These are phyloP conservation scores for Syritta pipiens DNA, from an alignment of 2,888 invertebrate species.

Conservation along the genomic window DNA sequence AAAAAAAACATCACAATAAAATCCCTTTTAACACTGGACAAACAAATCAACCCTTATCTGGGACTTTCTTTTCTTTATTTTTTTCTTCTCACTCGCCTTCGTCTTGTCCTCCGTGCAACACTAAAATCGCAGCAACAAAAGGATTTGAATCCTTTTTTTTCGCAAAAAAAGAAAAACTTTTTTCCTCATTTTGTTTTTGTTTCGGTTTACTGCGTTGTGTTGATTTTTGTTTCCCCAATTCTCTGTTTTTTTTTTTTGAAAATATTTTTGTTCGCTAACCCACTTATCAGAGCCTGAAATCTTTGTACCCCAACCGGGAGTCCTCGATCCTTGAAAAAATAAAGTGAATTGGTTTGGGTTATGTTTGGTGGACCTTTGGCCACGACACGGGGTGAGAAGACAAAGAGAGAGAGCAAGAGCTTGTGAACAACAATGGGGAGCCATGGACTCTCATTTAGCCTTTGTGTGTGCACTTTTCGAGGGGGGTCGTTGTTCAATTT, in stretches of 20 bases:
- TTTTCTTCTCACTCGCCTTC: slow-evolving; percentile 2
- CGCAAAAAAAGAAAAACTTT: slow-evolving; percentile 41
- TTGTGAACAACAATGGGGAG: too few relatives aligned
- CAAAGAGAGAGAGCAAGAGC: slow-evolving; percentile 56
- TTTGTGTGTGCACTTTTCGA: slow-evolving; percentile 54
- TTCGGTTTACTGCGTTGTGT: slow-evolving; percentile 39
- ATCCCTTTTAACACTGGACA: slow-evolving; percentile 62
- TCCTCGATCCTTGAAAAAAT: slow-evolving; percentile 53
- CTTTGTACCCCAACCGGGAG: slow-evolving; percentile 64
- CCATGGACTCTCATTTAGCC: slow-evolving; percentile 56
- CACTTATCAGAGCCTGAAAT: slow-evolving; percentile 64
- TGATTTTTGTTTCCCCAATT: slow-evolving; percentile 45
- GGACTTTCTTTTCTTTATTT: slow-evolving; percentile 14
- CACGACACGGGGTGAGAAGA: neutral
- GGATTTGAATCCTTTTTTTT: slow-evolving; percentile 62
- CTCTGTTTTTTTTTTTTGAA: slow-evolving; percentile 18
- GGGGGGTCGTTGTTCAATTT: slow-evolving; percentile 53
- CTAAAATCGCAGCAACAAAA: slow-evolving; percentile 61
- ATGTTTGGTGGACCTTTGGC: neutral
- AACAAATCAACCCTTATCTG: slow-evolving; percentile 69
- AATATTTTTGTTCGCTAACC: slow-evolving; percentile 62
- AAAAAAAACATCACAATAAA: slow-evolving; percentile 63
- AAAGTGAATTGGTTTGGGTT: slow-evolving; percentile 43
- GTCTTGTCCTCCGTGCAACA: slow-evolving; percentile 40
- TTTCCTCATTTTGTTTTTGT: slow-evolving; percentile 48